phyloP scores from a whole-genome alignment of 2,113 vertebrate genomes.

The Galbula dea region DNA sequence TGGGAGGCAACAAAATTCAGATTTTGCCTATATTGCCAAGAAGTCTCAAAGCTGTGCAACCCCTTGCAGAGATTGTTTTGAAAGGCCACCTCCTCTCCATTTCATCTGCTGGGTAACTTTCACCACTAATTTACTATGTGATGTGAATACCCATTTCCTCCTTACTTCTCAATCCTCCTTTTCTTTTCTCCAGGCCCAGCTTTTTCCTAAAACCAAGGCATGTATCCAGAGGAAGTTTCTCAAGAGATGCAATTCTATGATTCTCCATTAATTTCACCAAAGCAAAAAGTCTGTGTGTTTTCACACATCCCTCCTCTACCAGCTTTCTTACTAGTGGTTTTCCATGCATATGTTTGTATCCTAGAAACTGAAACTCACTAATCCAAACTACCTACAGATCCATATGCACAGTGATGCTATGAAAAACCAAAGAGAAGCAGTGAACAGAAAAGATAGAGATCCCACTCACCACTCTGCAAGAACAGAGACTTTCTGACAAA shows the following conservation, averaged over 20 bases:
- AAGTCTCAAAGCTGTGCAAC: background rate
- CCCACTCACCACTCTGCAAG: conserved; percentile 14
- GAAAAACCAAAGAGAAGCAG: background rate
- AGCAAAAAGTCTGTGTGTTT: background rate
- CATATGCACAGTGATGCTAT: background rate
- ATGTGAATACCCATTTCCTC: background rate
- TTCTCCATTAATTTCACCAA: background rate
- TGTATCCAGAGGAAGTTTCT: background rate
- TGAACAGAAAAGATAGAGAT: background rate
- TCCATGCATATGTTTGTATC: background rate
- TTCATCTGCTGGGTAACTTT: background rate
- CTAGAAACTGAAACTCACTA: background rate
- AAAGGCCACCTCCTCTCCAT: background rate
- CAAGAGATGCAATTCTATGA: background rate
- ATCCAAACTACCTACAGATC: background rate
- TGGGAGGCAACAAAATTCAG: background rate
- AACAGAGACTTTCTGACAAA: background rate
- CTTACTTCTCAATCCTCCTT: background rate
- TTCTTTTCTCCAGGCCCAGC: background rate
- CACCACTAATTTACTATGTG: background rate
- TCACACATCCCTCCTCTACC: background rate
- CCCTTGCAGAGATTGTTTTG: background rate
- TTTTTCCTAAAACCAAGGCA: background rate
- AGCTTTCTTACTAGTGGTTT: background rate
- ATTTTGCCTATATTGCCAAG: background rate